Percentiles rank a stretch among this genome's conserved stretches.
Evolutionary conservation across 2,888 invertebrate species (phyloP).

Genomic region (Volucella inflata): DNA sequence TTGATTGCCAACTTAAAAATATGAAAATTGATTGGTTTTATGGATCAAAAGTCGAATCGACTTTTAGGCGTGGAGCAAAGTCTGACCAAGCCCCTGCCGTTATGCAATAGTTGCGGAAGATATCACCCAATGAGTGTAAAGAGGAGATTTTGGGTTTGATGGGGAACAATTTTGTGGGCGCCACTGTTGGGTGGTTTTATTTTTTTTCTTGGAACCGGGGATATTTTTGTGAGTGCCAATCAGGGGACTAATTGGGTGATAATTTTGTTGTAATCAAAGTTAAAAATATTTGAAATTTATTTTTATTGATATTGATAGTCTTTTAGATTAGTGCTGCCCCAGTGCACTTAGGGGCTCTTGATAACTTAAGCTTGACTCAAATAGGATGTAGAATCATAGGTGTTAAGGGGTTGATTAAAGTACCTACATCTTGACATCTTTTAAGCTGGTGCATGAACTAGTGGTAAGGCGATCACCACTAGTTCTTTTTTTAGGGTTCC

Average conservation of each 20-base stretch:
- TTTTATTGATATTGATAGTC: no score
- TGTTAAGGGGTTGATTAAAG: no score
- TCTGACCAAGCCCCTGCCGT: conserved; percentile 23
- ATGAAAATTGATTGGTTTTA: background rate
- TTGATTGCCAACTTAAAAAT: conserved; percentile 23
- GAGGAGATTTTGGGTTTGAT: conserved; percentile 24
- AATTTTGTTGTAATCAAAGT: background rate
- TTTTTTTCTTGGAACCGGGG: background rate
- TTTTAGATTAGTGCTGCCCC: no score
- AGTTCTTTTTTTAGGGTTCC: no score
- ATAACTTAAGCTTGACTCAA: no score
- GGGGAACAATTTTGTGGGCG: background rate
- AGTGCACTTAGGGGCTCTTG: no score
- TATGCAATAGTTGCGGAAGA: conserved; percentile 34
- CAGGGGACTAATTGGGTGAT: conserved; percentile 16
- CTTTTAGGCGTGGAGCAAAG: conserved; percentile 1
- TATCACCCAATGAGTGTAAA: conserved; percentile 39
- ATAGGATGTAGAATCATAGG: no score
- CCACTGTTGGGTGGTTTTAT: conserved; percentile 5
- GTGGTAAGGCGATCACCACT: no score
- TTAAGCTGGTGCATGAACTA: no score
- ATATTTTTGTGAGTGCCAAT: background rate
- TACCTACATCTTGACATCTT: no score
- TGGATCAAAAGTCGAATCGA: conserved; percentile 4
- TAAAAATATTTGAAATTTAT: no score